These are phyloP conservation scores for Passerculus sandwichensis DNA, from an alignment of 2,797 vertebrate genomes.

Conservation along the genomic window DNA sequence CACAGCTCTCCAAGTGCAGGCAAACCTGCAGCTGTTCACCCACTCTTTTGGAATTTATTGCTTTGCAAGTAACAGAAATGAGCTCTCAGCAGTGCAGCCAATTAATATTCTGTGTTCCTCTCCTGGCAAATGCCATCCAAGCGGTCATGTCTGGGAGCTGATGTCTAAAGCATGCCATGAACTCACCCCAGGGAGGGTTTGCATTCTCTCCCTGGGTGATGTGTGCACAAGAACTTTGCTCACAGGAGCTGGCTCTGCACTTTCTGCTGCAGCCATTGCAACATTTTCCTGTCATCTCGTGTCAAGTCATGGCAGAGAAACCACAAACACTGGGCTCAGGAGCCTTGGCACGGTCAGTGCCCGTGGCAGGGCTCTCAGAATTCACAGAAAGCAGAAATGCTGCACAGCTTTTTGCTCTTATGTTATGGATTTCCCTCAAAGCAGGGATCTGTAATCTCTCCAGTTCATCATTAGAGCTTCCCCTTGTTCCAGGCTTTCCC, in stretches of 20 bases:
- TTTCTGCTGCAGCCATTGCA: conserved; percentile 1
- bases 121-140: background rate
- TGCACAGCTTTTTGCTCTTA: background rate
- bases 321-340: background rate
- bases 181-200: background rate
- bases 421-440: background rate
- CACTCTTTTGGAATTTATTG: background rate
- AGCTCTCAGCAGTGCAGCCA: background rate
- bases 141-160: background rate
- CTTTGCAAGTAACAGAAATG: background rate
- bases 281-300: background rate
- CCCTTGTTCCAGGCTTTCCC: background rate
- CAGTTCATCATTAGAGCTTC: background rate
- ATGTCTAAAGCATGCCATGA: background rate
- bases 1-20: background rate
- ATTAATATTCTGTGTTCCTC: background rate
- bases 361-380: background rate
- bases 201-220: background rate
- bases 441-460: background rate
- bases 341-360: background rate
- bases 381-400: background rate
- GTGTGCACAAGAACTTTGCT: background rate
- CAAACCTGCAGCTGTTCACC: background rate
- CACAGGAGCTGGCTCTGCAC: background rate
- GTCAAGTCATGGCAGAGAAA: background rate